Evolutionary conservation across 2,113 vertebrate species (phyloP), one percentile per base, ranked within the genome.

Genomic region (Coptodon bakossiorum): DNA sequence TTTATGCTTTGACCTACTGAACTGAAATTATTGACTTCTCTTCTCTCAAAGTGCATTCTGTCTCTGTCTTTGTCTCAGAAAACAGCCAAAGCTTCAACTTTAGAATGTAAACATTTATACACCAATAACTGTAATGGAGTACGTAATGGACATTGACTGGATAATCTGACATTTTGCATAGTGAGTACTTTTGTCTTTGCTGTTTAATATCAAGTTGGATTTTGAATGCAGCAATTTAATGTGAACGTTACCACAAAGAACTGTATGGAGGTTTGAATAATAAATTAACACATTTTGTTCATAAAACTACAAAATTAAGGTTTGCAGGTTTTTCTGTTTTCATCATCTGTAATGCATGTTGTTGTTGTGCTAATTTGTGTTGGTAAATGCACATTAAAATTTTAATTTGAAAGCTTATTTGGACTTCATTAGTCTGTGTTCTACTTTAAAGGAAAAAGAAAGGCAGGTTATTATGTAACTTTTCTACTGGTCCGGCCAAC

Each of bases 381-480:
- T 66, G 38, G 10, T 1, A 66, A 66, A 66, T 66, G 6, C 31
- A 36, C 17, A 7, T 66, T 66, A 7, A 66, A 66, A 13, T 22
- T 68, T 1, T 13, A 13, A 66, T 38, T 66, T 22, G 3, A n/a
- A 66, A 66, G 34, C 19, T 66, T 66, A 66, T 38, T 66, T 68
- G 34, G 17, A 68, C 19, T 68, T 68, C 0, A 11, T 63, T 36
- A 11, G 59, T 19, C 59, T 63, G 16, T 63, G 59, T 9, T 29
- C 59, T 11, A 63, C 59, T 66, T 66, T 66, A 38, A 5, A 66
- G 34, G 17, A 66, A 66, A 38, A 22, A 38, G 31, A 36, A 66
- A 38, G 31, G 31, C 31, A 66, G 61, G 6, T 3, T 22, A 38
- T 66, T n/a, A 66, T 36, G 6, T 36, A 0, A 66, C 0, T 5